Evolutionary conservation across 1,140 invertebrate species (phyloP), one percentile per base, ranked within the genome.

Genomic region (Saccostrea cuccullata): DNA sequence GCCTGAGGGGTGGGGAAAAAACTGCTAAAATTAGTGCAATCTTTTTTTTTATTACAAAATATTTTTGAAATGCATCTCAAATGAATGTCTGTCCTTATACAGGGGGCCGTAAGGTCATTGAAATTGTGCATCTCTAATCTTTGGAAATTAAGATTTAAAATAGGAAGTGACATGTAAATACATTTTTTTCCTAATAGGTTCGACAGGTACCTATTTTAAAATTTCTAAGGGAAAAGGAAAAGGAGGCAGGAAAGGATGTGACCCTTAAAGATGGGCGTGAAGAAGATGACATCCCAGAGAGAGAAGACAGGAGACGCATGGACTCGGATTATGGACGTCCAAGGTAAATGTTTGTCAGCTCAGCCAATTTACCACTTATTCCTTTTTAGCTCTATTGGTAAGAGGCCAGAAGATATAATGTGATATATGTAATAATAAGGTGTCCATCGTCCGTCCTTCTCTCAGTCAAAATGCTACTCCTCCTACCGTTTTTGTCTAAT

Each of bases 191-290:
- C 15, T 11, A 67, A 15, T 84, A 86, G 89, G 58, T 89, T 4
- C 30, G 86, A 6, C 88, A 89, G 23, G 87, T 93, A 60, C 93
- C 93, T 26, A 91, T 94, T 4, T 88, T 94, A 85, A 91, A 91
- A 58, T 87, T 89, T 36, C 88, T 93, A 36, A 86, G 92, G 17
- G 90, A 91, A 6, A 87, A 89, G 36, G 92, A 94, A 77, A 90
- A 89, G 12, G 92, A 93, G 17, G 90, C 87, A 13, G 93, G 93
- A 2, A 90, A 88, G 13, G 91, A 93, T 82, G 92, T 93, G 0
- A 91, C 89, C 12, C 87, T 94, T 55, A 92, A 92, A 83, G 92
- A 91, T 56, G 89, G 89, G 2, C 73, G 82, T 9, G 88, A 90
- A 55, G 89, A 90, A 64, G 84, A 87, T 11, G 88, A 92, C 67